A percentile compares a stretch with the other conserved stretches of the same genome.
Conservation (phyloP, 2,888 invertebrate genomes). For the Spicauda simplicius region DNA sequence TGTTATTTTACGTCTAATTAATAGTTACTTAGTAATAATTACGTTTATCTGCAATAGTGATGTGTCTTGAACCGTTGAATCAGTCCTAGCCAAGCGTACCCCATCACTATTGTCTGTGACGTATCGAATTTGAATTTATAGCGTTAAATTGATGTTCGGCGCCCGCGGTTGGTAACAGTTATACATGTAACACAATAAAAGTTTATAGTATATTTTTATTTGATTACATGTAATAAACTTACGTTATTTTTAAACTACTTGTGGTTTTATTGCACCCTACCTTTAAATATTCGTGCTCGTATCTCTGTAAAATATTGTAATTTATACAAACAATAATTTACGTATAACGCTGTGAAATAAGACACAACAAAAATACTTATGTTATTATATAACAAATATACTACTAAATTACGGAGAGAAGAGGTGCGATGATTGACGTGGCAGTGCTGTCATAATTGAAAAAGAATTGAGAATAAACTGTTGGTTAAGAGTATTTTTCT, state of each 20-base stretch:
- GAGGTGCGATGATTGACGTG: no score
- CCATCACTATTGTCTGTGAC: constrained; percentile 38
- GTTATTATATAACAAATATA: no score
- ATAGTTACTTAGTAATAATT: constrained; percentile 54
- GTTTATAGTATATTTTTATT: constrained; percentile 81
- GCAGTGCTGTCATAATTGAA: no score
- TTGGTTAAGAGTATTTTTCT: no score
- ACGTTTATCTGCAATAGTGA: constrained; percentile 52
- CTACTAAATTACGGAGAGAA: no score
- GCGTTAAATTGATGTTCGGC: constrained; percentile 50
- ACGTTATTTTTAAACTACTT: constrained; percentile 82
- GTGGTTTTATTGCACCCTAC: constrained; percentile 58
- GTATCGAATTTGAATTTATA: constrained; percentile 38
- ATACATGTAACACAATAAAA: constrained; percentile 73
- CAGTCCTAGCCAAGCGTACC: constrained; percentile 28
- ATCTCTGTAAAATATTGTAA: no score
- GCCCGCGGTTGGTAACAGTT: constrained; percentile 56
- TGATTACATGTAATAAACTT: constrained; percentile 84
- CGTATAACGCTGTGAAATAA: no score
- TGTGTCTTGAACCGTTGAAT: constrained; percentile 39
- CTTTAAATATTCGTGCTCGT: no score
- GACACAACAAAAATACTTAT: no score
- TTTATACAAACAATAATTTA: no score
- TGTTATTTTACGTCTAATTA: constrained; percentile 37
- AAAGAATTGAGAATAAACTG: no score